Evolutionary conservation across 2,797 vertebrate species (phyloP).

Genomic region (Silurus aristotelis): DNA sequence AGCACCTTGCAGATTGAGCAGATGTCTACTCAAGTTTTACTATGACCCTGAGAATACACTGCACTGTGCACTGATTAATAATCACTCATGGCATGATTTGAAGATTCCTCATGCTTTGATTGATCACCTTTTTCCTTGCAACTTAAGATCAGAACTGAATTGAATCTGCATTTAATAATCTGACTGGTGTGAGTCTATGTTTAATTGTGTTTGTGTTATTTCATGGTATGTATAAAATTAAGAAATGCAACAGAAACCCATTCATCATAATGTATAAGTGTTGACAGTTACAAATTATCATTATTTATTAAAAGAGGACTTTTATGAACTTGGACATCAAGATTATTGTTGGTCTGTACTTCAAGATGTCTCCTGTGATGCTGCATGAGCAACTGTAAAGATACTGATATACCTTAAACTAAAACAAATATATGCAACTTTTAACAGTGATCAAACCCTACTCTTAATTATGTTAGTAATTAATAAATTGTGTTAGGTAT

Average conservation of each 20-base stretch:
- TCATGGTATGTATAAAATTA: background rate
- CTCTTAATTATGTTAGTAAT: background rate
- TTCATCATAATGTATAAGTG: no score
- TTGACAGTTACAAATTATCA: no score
- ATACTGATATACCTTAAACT: background rate
- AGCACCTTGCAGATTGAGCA: conserved; percentile 60
- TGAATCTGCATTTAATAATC: background rate
- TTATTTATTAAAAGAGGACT: no score
- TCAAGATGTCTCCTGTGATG: background rate
- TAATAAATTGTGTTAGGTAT: background rate
- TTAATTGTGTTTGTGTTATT: background rate
- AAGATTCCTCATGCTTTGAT: conserved; percentile 32
- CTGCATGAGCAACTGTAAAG: background rate
- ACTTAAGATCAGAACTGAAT: conserved; percentile 13
- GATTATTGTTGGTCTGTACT: background rate
- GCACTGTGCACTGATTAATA: conserved; percentile 58
- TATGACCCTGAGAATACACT: conserved; percentile 69
- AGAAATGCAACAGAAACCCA: background rate
- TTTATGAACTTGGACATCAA: background rate
- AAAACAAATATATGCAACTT: background rate
- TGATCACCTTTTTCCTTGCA: conserved; percentile 32
- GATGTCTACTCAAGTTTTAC: conserved; percentile 66
- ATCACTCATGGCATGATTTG: conserved; percentile 49
- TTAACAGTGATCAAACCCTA: no score
- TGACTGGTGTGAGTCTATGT: background rate